phyloP scores from a whole-genome alignment of 2,113 vertebrate genomes.

The Sphaerodactylus townsendi region DNA sequence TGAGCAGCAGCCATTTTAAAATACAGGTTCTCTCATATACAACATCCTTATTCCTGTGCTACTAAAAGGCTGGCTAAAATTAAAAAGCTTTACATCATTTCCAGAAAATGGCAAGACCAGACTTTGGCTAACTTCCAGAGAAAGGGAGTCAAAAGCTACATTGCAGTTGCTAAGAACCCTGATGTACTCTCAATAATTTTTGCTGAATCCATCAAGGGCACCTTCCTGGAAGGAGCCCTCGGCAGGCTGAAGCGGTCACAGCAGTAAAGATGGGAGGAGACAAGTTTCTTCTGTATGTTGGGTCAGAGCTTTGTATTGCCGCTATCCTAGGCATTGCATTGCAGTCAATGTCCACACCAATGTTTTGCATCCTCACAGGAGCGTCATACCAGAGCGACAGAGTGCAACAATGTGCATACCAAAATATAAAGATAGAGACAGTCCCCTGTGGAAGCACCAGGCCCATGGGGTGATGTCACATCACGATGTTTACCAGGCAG shows the following conservation, averaged over 20 bases:
- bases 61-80: background rate
- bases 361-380: background rate
- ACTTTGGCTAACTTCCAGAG: background rate
- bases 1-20: background rate
- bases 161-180: background rate
- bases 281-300: background rate
- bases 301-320: background rate
- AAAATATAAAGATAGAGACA: background rate
- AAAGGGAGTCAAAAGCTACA: background rate
- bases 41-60: background rate
- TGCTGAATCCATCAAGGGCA: background rate
- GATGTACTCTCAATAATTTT: background rate
- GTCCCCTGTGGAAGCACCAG: too few species aligned
- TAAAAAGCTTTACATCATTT: background rate
- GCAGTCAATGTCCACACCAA: too few species aligned
- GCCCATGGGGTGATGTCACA: too few species aligned
- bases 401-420: background rate
- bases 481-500: too few species aligned
- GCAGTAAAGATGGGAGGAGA: background rate
- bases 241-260: background rate
- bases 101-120: slow-evolving; percentile 4
- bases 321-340: background rate
- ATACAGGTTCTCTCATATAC: background rate
- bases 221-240: background rate
- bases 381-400: too few species aligned